Conservation (phyloP, 2,888 invertebrate species). For the Cynaeus angustus region DNA sequence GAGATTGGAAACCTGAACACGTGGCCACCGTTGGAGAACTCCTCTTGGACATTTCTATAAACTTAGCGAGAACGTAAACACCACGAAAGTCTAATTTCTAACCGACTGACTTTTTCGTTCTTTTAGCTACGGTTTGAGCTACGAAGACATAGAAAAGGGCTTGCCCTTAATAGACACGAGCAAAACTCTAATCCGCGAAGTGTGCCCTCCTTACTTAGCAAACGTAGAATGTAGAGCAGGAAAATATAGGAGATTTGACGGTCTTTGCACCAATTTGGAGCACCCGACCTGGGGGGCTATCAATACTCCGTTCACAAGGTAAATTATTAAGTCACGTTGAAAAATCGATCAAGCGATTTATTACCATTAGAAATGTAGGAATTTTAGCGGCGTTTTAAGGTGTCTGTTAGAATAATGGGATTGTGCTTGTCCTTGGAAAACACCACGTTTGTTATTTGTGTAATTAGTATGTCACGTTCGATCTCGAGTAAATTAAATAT, state of each 20-base stretch:
- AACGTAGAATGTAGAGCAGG: constrained; percentile 92
- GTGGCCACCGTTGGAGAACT: constrained; percentile 91
- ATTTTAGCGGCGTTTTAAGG: too few relatives aligned
- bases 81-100: neutral
- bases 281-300: constrained; percentile 94
- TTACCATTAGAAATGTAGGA: too few relatives aligned
- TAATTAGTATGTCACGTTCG: too few relatives aligned
- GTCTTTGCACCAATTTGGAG: constrained; percentile 90
- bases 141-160: constrained; percentile 91
- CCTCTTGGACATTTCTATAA: constrained; percentile 88
- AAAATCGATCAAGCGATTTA: too few relatives aligned
- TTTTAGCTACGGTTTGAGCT: constrained; percentile 85
- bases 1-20: constrained; percentile 89
- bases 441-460: too few relatives aligned
- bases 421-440: too few relatives aligned
- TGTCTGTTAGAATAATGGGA: too few relatives aligned
- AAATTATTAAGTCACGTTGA: constrained; percentile 54
- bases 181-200: constrained; percentile 87
- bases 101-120: too few relatives aligned
- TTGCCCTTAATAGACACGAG: constrained; percentile 91
- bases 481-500: too few relatives aligned
- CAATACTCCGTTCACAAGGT: constrained; percentile 89
- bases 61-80: constrained; percentile 85
- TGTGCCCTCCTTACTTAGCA: constrained; percentile 90
- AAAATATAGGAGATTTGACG: constrained; percentile 90